These are phyloP conservation scores for Tribolium madens DNA, from an alignment of 1,140 invertebrate genomes.

Conservation along the genomic window DNA sequence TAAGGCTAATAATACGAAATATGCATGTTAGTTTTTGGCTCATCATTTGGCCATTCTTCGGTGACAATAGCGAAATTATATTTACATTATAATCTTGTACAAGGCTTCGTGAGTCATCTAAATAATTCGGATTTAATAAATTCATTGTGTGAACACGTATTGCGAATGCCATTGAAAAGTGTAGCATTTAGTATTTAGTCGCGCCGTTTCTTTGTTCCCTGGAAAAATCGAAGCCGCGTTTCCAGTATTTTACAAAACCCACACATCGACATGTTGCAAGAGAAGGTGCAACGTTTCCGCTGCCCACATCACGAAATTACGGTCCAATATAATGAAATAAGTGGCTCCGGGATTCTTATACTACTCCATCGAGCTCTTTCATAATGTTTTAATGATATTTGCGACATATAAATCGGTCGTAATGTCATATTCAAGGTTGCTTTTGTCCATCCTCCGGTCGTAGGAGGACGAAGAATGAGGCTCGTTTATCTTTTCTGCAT, in stretches of 20 bases:
- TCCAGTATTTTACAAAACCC: constrained; percentile 34
- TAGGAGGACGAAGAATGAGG: constrained; percentile 5
- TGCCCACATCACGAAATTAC: constrained; percentile 21
- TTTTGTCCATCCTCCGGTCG: constrained; percentile 1
- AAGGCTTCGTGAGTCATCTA: not conserved
- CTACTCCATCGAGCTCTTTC: not conserved
- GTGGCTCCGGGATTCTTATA: constrained; percentile 1
- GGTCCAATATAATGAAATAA: constrained; percentile 13
- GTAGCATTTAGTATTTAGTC: not conserved
- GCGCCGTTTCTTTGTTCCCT: not conserved
- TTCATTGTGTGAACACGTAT: not conserved
- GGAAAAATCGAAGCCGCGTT: not conserved
- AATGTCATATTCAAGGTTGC: not conserved
- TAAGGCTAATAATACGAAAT: not conserved
- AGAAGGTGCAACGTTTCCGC: constrained; percentile 36
- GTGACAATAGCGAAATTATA: not conserved
- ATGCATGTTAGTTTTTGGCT: not conserved
- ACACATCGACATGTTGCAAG: constrained; percentile 22
- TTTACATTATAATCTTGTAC: not conserved
- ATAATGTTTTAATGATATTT: constrained; percentile 30
- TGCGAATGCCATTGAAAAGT: not conserved
- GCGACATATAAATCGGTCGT: not conserved
- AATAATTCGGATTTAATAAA: not conserved
- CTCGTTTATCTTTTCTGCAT: constrained; percentile 26
- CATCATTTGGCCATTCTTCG: not conserved